phyloP scores from a whole-genome alignment of 2,888 invertebrate species.

The Eudemis profundana region DNA sequence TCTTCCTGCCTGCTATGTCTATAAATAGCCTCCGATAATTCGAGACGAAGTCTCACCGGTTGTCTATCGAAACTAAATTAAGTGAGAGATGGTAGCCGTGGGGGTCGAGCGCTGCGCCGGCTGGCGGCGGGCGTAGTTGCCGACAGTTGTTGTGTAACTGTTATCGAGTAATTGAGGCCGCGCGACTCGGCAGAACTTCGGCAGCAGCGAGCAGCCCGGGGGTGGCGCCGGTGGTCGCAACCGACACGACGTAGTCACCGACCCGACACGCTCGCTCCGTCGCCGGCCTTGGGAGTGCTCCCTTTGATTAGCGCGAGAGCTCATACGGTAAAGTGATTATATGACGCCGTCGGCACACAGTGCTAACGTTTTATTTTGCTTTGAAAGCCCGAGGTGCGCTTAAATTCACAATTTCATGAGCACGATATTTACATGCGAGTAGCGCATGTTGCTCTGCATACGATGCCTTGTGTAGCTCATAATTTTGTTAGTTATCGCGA shows the following conservation, averaged over 20 bases:
- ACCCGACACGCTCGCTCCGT: too few species aligned
- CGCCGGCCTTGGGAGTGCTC: slow-evolving; percentile 1
- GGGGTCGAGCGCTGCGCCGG: background rate
- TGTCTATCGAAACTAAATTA: slow-evolving; percentile 10
- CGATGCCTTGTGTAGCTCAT: background rate
- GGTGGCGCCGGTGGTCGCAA: background rate
- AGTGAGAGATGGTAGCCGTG: slow-evolving; percentile 4
- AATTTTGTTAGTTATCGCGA: background rate
- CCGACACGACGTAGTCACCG: too few species aligned
- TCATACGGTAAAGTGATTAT: slow-evolving; percentile 27
- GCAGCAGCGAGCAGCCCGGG: background rate
- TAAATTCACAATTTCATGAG: background rate
- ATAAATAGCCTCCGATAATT: too few species aligned
- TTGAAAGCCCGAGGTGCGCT: background rate
- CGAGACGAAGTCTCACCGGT: background rate
- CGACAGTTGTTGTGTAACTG: slow-evolving; percentile 32
- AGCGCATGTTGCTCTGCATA: background rate
- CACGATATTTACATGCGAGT: background rate
- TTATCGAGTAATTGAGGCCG: slow-evolving; percentile 26
- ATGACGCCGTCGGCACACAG: background rate
- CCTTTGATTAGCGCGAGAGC: slow-evolving; percentile 12
- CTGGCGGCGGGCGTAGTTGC: slow-evolving; percentile 7
- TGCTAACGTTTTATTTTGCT: slow-evolving; percentile 6
- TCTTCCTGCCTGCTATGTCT: too few species aligned
- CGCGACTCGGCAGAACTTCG: background rate